These are phyloP conservation scores for Synanthedon vespiformis DNA, from an alignment of 2,888 invertebrate genomes.

Conservation along the genomic window DNA sequence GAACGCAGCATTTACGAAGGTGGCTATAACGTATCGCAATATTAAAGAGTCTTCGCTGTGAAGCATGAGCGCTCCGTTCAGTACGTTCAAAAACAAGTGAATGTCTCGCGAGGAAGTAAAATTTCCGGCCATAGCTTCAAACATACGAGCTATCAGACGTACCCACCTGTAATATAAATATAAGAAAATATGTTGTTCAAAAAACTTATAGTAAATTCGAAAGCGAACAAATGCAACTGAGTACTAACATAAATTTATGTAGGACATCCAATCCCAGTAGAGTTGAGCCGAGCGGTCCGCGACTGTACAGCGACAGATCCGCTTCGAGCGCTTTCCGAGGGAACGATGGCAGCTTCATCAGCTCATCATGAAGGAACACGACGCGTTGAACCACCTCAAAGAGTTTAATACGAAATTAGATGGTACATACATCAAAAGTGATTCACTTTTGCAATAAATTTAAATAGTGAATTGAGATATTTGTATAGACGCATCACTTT, in stretches of 20 bases:
- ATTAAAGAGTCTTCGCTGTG: slow-evolving; percentile 98
- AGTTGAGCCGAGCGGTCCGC: slow-evolving; percentile 90
- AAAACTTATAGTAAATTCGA: not conserved
- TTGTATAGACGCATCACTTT: too few species aligned
- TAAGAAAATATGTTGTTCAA: too few species aligned
- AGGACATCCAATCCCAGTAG: slow-evolving; percentile 93
- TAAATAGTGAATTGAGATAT: too few species aligned
- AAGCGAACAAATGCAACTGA: not conserved
- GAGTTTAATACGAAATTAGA: too few species aligned
- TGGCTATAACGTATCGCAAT: slow-evolving; percentile 94
- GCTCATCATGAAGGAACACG: slow-evolving; percentile 97
- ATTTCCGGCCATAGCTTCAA: slow-evolving; percentile 97
- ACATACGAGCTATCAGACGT: slow-evolving; percentile 94
- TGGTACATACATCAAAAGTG: too few species aligned
- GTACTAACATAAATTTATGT: slow-evolving; percentile 89
- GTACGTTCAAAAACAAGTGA: slow-evolving; percentile 95
- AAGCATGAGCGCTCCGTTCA: slow-evolving; percentile 95
- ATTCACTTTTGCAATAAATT: too few species aligned
- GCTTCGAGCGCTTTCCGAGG: slow-evolving; percentile 98
- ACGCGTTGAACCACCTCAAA: slow-evolving; percentile 92
- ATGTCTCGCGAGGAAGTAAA: slow-evolving; percentile 97
- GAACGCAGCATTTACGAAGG: slow-evolving; percentile 96
- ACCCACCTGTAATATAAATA: slow-evolving; percentile 78
- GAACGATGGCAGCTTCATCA: slow-evolving; percentile 98
- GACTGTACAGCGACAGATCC: slow-evolving; percentile 91